Conservation (phyloP, 2,797 vertebrate genomes). For the Artibeus jamaicensis region DNA sequence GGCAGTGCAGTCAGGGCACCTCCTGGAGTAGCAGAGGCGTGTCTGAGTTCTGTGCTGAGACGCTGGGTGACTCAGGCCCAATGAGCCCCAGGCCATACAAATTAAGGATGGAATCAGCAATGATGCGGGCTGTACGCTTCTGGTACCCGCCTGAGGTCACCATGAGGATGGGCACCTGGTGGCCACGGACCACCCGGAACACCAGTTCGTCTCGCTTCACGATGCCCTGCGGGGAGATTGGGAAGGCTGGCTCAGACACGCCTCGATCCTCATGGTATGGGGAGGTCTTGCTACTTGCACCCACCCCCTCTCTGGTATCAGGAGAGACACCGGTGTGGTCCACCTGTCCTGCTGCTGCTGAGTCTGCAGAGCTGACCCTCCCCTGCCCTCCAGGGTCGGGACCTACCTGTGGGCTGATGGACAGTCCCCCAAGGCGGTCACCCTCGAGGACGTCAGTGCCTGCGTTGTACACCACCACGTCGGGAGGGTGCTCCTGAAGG, state of each 20-base stretch:
- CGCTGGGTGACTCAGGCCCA: constrained; percentile 53
- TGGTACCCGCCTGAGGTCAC: constrained; percentile 97
- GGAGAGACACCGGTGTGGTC: background rate
- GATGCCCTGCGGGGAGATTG: constrained; percentile 86
- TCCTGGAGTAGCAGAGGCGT: constrained; percentile 48
- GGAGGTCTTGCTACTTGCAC: background rate
- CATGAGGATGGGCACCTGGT: constrained; percentile 93
- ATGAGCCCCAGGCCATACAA: constrained; percentile 89
- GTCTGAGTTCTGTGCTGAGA: constrained; percentile 41
- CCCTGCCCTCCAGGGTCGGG: accelerated
- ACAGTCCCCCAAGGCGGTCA: constrained; percentile 94
- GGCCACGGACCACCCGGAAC: constrained; percentile 88
- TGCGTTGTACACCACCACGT: constrained; percentile 94
- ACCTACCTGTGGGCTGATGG: constrained; percentile 93
- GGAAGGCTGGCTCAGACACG: background rate
- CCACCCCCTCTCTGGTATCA: background rate
- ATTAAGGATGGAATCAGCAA: constrained; percentile 97
- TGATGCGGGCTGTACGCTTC: constrained; percentile 95
- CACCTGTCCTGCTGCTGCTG: background rate
- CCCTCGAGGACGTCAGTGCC: constrained; percentile 95
- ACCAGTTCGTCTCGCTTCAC: constrained; percentile 93
- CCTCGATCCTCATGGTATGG: accelerated
- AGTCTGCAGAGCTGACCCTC: background rate
- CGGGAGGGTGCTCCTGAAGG: constrained; percentile 89
- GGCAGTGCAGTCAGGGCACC: constrained; percentile 39